A percentile compares a stretch with the other conserved stretches of the same genome.
Evolutionary conservation across 2,888 invertebrate genomes (phyloP).

Genomic region (Volucella inflata): DNA sequence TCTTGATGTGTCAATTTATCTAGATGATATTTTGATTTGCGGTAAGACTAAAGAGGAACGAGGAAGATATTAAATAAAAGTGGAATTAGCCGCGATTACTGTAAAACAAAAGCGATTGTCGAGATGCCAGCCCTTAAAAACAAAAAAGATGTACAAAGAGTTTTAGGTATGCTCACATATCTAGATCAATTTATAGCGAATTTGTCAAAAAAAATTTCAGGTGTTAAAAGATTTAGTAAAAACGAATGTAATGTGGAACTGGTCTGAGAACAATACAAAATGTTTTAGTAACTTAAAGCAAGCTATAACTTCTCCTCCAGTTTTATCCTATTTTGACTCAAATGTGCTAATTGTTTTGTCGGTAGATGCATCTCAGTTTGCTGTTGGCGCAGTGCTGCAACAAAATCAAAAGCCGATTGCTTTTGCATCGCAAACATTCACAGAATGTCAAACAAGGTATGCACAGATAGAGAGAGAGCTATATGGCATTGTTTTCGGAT

Average conservation of each 20-base stretch:
- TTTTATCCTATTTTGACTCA: too few species aligned
- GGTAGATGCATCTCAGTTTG: slow-evolving; percentile 58
- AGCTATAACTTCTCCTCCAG: too few species aligned
- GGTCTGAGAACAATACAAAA: too few species aligned
- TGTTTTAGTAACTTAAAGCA: too few species aligned
- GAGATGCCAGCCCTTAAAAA: slow-evolving; percentile 27
- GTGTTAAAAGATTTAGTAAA: background rate
- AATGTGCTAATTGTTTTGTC: too few species aligned
- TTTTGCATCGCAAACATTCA: slow-evolving; percentile 45
- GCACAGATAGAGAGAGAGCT: slow-evolving; percentile 78
- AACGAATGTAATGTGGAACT: slow-evolving; percentile 42
- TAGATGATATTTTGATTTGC: slow-evolving; percentile 17
- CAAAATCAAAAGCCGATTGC: slow-evolving; percentile 40
- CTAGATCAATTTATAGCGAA: slow-evolving; percentile 1
- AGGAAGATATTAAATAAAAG: slow-evolving; percentile 31
- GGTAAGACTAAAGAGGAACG: slow-evolving; percentile 23
- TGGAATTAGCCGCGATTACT: slow-evolving; percentile 14
- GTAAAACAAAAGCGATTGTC: slow-evolving; percentile 37
- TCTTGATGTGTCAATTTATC: slow-evolving; percentile 21
- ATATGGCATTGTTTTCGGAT: slow-evolving; percentile 78
- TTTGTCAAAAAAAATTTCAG: background rate
- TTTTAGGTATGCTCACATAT: slow-evolving; percentile 35
- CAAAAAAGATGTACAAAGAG: slow-evolving; percentile 38
- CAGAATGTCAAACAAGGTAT: slow-evolving; percentile 27
- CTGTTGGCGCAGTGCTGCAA: slow-evolving; percentile 39